Base-by-base conservation (phyloP, 23 tunicate species). In the Pegea sp. region DNA sequence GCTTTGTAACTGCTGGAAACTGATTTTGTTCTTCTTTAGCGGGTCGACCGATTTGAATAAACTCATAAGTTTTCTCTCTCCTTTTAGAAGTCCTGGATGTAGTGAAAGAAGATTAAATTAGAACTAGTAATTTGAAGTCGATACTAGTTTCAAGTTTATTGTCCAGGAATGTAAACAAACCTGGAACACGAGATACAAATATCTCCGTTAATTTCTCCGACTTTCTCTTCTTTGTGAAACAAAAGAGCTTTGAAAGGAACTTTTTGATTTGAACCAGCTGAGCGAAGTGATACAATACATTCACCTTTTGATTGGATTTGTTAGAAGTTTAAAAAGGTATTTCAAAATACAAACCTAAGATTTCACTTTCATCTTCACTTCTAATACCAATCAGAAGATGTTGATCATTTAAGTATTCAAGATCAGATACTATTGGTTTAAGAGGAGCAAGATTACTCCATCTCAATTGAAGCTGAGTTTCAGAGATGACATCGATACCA, bases 11-110 rank as follows among this genome's bases (percentile, higher is more conserved):
- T n/a, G n/a, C n/a, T n/a, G n/a, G n/a, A n/a, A n/a, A n/a, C 46
- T 43, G 31, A 24, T 11, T 64, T 31, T 57, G 72, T n/a, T 84
- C 95, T 11, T 63, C 76, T 33, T 80, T 75, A 8, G 59, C 55
- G 28, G 34, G 46, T 51, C 55, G 46, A 20, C 68, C 64, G 26
- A 77, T 20, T 44, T 64, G 81, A 23, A 84, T 84, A 67, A 84
- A 84, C 26, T 84, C 95, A 68, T 84, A 84, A 0, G 76, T 74
- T 46, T 84, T 84, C 57, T 84, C 95, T 62, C 51, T 71, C 43
- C 58, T 53, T 4, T 34, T n/a, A 52, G 13, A 11, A 8, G 13
- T 38, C 13, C 16, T 11, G 11, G 16, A 38, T 8, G 11, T 11
- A 42, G 0, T 24, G 13, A 60, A 42, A 42, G 19, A 21, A 19